These are phyloP conservation scores for Larimichthys polyactis DNA, from an alignment of 2,113 vertebrate species.

Conservation along the genomic window DNA sequence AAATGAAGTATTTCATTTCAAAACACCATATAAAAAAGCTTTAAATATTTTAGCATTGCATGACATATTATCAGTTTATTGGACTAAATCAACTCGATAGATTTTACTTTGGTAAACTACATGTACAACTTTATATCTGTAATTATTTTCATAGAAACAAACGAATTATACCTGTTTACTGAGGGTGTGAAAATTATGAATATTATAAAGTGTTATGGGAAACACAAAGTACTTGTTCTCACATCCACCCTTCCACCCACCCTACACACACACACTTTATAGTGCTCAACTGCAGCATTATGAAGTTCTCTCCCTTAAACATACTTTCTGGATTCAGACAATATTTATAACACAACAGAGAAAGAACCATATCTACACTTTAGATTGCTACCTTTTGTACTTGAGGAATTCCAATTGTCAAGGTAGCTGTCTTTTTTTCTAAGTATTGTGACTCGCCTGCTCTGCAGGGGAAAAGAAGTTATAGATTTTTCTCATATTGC, in stretches of 20 bases:
- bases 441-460: constrained; percentile 23
- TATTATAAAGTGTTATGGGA: not conserved
- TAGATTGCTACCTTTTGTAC: constrained; percentile 34
- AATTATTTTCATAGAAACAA: not conserved
- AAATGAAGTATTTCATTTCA: constrained; percentile 12
- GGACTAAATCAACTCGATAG: not conserved
- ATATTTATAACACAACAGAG: not conserved
- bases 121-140: too few relatives aligned
- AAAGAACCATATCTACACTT: constrained; percentile 13
- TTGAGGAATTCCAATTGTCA: constrained; percentile 35
- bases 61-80: not conserved
- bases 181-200: not conserved
- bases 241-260: not conserved
- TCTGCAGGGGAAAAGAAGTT: constrained; percentile 31
- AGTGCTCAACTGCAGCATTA: not conserved
- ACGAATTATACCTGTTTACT: not conserved
- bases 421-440: constrained; percentile 32
- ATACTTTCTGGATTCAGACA: not conserved
- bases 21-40: not conserved
- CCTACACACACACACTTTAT: not conserved
- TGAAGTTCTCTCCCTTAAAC: not conserved
- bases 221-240: not conserved
- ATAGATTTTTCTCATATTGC: constrained; percentile 52
- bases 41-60: not conserved
- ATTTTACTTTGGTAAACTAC: not conserved